Conservation (phyloP, 2,888 invertebrate genomes). For the Philaethria dido region DNA sequence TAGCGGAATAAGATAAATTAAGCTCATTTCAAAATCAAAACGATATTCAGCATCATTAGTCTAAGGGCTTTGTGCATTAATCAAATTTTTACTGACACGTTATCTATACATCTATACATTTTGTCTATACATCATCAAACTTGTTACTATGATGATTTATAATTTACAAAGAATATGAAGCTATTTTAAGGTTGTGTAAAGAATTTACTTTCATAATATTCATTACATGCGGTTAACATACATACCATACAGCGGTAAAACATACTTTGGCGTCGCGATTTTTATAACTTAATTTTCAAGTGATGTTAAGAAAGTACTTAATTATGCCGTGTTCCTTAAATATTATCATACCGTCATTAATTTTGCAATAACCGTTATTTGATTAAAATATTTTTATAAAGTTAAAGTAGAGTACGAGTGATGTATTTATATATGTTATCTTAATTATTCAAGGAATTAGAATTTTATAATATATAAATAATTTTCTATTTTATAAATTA, state of each 20-base stretch:
- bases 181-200: constrained; percentile 1
- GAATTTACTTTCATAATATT: background rate
- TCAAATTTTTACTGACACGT: constrained; percentile 61
- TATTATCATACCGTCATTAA: background rate
- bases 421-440: background rate
- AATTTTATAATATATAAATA: background rate
- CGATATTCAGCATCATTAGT: constrained; percentile 67
- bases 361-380: background rate
- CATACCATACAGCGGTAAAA: background rate
- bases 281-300: background rate
- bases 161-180: constrained; percentile 26
- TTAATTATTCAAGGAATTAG: too few species aligned
- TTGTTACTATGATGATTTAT: constrained; percentile 30
- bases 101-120: too few species aligned
- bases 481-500: background rate
- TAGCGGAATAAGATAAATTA: constrained; percentile 62
- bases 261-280: background rate
- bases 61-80: constrained; percentile 64
- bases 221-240: background rate
- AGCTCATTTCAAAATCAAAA: constrained; percentile 60
- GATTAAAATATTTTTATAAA: background rate
- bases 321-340: background rate
- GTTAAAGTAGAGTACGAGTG: background rate
- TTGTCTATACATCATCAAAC: constrained; percentile 38
- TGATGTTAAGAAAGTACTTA: background rate